Conservation (phyloP, 1,140 invertebrate species). For the Euwallacea similis region DNA sequence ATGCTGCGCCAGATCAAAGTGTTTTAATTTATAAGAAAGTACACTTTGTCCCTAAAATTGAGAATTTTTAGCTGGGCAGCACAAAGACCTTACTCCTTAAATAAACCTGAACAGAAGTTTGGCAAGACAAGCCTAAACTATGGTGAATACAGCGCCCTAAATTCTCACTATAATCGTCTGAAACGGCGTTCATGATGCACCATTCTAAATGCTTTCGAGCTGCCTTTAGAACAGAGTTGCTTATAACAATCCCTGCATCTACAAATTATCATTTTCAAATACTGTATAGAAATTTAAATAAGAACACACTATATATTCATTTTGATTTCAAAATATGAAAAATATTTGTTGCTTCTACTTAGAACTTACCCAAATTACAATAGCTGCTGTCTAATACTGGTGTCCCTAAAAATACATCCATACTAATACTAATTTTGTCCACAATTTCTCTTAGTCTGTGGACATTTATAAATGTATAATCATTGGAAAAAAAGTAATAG, state of each 20-base stretch:
- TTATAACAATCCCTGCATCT: conserved; percentile 75
- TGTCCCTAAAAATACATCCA: conserved; percentile 76
- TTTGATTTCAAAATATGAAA: conserved; percentile 1
- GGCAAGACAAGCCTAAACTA: conserved; percentile 65
- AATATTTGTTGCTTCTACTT: not conserved
- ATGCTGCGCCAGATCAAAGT: conserved; percentile 58
- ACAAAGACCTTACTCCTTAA: no score
- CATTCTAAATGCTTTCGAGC: conserved; percentile 77
- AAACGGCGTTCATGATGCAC: conserved; percentile 82
- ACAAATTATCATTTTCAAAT: conserved; percentile 10
- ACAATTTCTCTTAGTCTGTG: conserved; percentile 69
- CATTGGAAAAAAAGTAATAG: conserved; percentile 85
- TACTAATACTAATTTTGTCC: conserved; percentile 76
- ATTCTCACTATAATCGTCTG: conserved; percentile 77
- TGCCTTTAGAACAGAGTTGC: conserved; percentile 73
- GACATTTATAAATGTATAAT: conserved; percentile 78
- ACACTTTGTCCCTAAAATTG: conserved; percentile 53
- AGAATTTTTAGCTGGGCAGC: not conserved
- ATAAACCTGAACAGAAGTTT: conserved; percentile 54
- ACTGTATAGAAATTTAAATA: conserved; percentile 1
- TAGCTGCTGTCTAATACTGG: conserved; percentile 59
- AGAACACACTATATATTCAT: not conserved
- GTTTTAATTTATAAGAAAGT: conserved; percentile 58
- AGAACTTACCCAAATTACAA: conserved; percentile 64
- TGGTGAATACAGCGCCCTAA: conserved; percentile 80